phyloP scores from a whole-genome alignment of 2,113 vertebrate genomes.

The Sapajus apella region DNA sequence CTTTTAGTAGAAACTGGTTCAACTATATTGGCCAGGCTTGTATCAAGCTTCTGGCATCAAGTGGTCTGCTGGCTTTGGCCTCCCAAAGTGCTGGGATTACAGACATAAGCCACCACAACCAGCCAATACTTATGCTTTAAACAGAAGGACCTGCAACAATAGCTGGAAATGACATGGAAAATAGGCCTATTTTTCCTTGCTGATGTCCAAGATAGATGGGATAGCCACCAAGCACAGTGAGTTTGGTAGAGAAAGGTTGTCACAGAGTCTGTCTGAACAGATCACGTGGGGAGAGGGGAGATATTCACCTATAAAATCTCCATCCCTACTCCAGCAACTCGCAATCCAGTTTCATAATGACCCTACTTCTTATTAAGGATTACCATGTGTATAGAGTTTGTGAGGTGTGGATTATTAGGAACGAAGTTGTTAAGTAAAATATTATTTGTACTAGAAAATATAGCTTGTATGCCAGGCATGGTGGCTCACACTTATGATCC shows the following conservation, averaged over 20 bases:
- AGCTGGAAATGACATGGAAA: background rate
- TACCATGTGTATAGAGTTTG: background rate
- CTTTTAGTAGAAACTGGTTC: too few species aligned
- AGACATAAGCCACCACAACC: too few species aligned
- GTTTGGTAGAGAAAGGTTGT: background rate
- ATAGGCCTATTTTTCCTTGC: background rate
- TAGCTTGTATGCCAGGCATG: background rate
- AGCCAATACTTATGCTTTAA: background rate
- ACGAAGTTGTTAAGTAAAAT: background rate
- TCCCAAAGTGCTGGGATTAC: too few species aligned
- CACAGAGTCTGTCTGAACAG: background rate
- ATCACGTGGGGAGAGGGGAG: background rate
- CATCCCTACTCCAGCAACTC: accelerated
- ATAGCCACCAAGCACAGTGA: background rate
- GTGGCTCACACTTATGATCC: too few species aligned
- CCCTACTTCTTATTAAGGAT: background rate
- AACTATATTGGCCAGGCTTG: too few species aligned
- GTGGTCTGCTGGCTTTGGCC: too few species aligned
- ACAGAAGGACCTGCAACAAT: background rate
- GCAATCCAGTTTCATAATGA: background rate
- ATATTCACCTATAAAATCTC: background rate
- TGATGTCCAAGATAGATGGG: background rate
- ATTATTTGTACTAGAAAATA: background rate
- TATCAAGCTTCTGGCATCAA: too few species aligned
- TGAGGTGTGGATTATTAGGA: background rate